phyloP scores from a whole-genome alignment of 2,888 invertebrate genomes.

The Ochropleura leucogaster region DNA sequence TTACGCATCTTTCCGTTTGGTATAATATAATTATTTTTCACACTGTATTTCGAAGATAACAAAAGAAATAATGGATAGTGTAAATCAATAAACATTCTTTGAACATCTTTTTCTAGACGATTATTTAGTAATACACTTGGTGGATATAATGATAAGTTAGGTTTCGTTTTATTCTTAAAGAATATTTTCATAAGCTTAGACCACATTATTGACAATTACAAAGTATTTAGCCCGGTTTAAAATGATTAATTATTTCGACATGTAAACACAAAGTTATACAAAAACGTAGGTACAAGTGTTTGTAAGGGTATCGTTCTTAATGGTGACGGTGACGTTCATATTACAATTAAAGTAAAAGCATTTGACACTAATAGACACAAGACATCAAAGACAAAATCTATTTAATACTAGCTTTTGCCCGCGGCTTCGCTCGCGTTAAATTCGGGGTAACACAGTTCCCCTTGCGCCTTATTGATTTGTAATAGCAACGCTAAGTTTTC shows the following conservation, averaged over 20 bases:
- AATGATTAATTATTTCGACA: background rate
- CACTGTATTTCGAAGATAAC: constrained; percentile 20
- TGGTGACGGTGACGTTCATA: background rate
- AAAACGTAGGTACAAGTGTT: background rate
- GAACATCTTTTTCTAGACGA: constrained; percentile 15
- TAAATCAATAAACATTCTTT: constrained; percentile 18
- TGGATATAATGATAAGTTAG: background rate
- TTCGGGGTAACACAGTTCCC: too few relatives aligned
- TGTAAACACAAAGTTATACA: background rate
- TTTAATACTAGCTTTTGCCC: too few relatives aligned
- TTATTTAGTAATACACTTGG: constrained; percentile 20
- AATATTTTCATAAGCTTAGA: background rate
- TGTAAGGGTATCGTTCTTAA: background rate
- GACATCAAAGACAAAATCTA: background rate
- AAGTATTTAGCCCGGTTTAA: background rate
- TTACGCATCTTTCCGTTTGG: constrained; percentile 10
- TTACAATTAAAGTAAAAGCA: constrained; percentile 4
- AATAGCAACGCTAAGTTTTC: too few relatives aligned
- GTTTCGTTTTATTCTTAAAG: background rate
- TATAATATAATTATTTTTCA: constrained; percentile 16
- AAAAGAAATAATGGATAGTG: constrained; percentile 9
- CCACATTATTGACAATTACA: background rate
- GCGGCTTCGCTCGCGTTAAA: too few relatives aligned
- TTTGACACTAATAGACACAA: background rate
- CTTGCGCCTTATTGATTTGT: background rate